These are phyloP conservation scores for Zosterops japonicus DNA, from an alignment of 2,113 vertebrate species.

Conservation along the genomic window DNA sequence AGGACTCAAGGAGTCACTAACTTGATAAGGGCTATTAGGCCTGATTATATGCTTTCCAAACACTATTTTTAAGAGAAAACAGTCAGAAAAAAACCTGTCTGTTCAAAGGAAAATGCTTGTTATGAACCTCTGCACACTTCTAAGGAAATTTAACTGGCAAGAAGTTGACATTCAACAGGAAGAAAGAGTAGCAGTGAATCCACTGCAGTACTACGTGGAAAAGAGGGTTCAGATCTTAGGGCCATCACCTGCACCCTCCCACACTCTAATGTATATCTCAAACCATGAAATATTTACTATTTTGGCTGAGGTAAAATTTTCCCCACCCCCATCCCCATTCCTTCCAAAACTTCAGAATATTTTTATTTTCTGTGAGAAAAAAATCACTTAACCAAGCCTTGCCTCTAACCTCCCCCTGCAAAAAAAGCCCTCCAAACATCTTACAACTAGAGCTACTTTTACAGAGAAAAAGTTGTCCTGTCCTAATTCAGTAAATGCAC, in stretches of 20 bases:
- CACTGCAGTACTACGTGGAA: neutral
- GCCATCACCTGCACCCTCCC: neutral
- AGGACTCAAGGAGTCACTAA: neutral
- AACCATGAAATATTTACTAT: neutral
- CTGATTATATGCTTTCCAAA: neutral
- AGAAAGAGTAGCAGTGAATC: neutral
- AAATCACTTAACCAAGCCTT: neutral
- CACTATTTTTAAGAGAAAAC: neutral
- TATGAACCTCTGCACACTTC: neutral
- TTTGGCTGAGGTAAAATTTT: neutral
- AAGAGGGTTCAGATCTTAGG: neutral
- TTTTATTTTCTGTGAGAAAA: neutral
- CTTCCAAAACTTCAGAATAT: neutral
- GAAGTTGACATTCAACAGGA: neutral
- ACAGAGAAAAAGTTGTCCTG: neutral
- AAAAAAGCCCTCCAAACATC: neutral
- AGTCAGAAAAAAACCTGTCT: neutral
- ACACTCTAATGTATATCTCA: neutral
- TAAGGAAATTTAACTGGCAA: neutral
- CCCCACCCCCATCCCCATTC: rapidly evolving
- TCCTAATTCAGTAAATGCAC: neutral
- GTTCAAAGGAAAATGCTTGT: neutral
- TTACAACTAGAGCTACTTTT: neutral
- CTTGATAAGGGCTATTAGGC: neutral
- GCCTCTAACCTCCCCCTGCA: rapidly evolving